These are phyloP conservation scores for Chrysogorgia sp. DNA, from an alignment of 92 coral and sea anemone species.

Conservation along the genomic window DNA sequence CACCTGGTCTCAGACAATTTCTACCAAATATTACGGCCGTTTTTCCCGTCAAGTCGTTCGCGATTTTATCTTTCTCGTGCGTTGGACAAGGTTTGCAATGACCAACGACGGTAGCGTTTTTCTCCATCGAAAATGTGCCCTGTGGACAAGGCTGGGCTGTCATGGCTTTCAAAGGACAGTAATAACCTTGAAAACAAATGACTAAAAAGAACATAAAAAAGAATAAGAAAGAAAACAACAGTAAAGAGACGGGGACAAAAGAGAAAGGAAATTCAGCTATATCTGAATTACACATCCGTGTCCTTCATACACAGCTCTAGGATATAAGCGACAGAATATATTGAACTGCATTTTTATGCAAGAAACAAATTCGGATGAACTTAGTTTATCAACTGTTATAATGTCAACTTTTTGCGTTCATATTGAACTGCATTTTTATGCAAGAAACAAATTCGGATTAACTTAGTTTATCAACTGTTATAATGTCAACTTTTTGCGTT, in stretches of 20 bases:
- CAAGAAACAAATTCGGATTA: too few relatives aligned
- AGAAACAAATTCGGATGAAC: too few relatives aligned
- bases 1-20: background rate
- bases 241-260: background rate
- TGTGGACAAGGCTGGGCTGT: slow-evolving; percentile 17
- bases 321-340: too few relatives aligned
- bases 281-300: background rate
- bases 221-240: background rate
- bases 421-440: too few relatives aligned
- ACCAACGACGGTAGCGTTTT: slow-evolving; percentile 2
- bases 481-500: too few relatives aligned
- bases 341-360: too few relatives aligned
- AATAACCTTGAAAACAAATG: slow-evolving; percentile 20
- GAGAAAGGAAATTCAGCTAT: background rate
- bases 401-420: too few relatives aligned
- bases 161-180: background rate
- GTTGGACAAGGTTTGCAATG: slow-evolving; percentile 25
- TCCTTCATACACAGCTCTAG: too few relatives aligned
- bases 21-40: slow-evolving; percentile 1
- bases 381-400: too few relatives aligned
- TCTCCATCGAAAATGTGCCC: slow-evolving; percentile 4
- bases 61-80: background rate
- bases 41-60: background rate
- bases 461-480: too few relatives aligned
- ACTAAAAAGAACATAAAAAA: background rate